Evolutionary conservation across 2,113 vertebrate species (phyloP), one percentile per base, ranked within the genome.

Genomic region (Vombatus ursinus): DNA sequence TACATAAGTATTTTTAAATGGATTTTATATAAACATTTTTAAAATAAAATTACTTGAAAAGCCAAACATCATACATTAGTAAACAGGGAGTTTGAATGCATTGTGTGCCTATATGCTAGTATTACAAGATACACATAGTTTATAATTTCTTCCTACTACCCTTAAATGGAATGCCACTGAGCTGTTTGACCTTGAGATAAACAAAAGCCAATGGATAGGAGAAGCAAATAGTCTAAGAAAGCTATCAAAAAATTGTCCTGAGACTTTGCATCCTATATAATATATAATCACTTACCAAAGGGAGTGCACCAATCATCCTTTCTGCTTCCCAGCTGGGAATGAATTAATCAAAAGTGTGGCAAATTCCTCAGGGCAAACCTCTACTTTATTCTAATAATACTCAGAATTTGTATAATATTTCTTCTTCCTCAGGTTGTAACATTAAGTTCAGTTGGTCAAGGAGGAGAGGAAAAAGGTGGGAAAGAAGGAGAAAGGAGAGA

Each of bases 71-170:
- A 84, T 84, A 23, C 28, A 93, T 53, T 90, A 51, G 7, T 94
- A 93, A 47, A 94, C 50, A 93, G 84, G 49, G 19, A 93, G 53
- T 91, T 51, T 92, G 90, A 57, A 44, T 47, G 68, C 50, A 47
- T n/a, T 53, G 22, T 9, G 16, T 91, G 52, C 9, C 48, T 91
- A 31, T 44, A 93, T 89, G 89, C 92, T 68, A 94, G 48, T 23
- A 28, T 4, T n/a, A 48, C 77, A 92, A 84, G 91, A 50, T 53
- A 53, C 50, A 68, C 28, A 28, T 52, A 22, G 51, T 89, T 94
- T 91, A 24, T 24, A 3, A 54, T 31, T 31, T 92, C 54, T 94
- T 3, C 48, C 89, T 28, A 89, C 12, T 54, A 52, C 25, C 51
- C 3, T 93, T 22, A 48, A 28, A 93, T 61, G 57, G 91, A 90